Evolutionary conservation across 2,113 vertebrate genomes (phyloP).

Genomic region (Tragelaphus scriptus): DNA sequence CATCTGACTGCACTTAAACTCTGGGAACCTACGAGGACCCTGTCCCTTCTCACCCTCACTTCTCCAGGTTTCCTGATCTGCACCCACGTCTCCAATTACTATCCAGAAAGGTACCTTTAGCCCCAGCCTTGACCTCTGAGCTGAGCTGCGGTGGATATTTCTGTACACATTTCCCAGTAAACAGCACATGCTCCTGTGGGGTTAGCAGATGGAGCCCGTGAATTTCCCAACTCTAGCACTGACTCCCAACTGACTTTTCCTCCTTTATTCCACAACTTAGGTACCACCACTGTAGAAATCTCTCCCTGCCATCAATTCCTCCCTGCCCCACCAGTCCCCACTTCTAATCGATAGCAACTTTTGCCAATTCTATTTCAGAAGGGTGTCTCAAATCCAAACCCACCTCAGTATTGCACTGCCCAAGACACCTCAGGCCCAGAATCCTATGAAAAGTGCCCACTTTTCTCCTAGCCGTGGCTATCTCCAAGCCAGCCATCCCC

Average conservation of each 20-base stretch:
- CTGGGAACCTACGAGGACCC: not conserved
- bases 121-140: not conserved
- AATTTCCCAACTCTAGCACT: not conserved
- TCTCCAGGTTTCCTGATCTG: not conserved
- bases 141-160: not conserved
- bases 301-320: not conserved
- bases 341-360: not conserved
- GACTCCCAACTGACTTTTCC: not conserved
- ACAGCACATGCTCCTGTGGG: too few species aligned
- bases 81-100: not conserved
- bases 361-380: not conserved
- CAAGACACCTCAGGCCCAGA: not conserved
- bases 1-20: not conserved
- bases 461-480: not conserved
- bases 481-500: not conserved
- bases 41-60: not conserved
- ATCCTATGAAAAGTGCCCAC: not conserved
- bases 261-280: not conserved
- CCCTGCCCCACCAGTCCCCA: not conserved
- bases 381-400: not conserved
- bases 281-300: not conserved
- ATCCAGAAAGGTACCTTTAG: not conserved
- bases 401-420: fast-evolving
- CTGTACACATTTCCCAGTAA: not conserved
- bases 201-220: not conserved